Evolutionary conservation across 2,797 vertebrate species (phyloP).

Genomic region (Mus minutoides): DNA sequence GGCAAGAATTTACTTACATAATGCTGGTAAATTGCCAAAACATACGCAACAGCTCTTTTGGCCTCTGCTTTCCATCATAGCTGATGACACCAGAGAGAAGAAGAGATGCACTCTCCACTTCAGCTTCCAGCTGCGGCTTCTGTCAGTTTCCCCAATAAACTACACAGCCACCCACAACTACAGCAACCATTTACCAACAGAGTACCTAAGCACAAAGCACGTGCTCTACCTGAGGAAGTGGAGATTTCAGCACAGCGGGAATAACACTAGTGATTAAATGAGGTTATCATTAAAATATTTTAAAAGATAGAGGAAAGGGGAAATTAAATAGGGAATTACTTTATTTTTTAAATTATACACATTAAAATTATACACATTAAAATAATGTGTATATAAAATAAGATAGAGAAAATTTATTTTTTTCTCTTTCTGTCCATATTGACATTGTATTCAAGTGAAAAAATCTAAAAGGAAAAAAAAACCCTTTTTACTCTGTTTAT

Average conservation of each 20-base stretch:
- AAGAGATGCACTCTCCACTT: not conserved
- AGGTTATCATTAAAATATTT: not conserved
- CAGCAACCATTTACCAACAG: not conserved
- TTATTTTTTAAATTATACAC: not conserved
- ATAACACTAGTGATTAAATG: not conserved
- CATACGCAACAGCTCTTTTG: not conserved
- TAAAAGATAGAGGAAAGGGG: not conserved
- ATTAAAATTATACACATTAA: not conserved
- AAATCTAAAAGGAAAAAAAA: constrained; percentile 17
- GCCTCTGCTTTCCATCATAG: not conserved
- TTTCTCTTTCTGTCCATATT: not conserved
- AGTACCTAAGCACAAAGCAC: not conserved
- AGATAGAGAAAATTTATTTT: not conserved
- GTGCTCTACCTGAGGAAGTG: not conserved
- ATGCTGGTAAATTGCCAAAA: constrained; percentile 17
- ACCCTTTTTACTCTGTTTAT: not conserved
- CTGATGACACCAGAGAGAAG: not conserved
- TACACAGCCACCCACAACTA: not conserved
- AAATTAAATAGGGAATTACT: not conserved
- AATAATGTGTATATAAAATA: not conserved
- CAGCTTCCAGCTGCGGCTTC: not conserved
- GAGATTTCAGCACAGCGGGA: not conserved
- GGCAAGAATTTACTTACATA: constrained; percentile 22
- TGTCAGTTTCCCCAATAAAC: not conserved
- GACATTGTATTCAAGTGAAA: constrained; percentile 23